Evolutionary conservation across 92 coral and sea anemone species (phyloP), one percentile per base, ranked within the genome.

Genomic region (Palythoa grandis): DNA sequence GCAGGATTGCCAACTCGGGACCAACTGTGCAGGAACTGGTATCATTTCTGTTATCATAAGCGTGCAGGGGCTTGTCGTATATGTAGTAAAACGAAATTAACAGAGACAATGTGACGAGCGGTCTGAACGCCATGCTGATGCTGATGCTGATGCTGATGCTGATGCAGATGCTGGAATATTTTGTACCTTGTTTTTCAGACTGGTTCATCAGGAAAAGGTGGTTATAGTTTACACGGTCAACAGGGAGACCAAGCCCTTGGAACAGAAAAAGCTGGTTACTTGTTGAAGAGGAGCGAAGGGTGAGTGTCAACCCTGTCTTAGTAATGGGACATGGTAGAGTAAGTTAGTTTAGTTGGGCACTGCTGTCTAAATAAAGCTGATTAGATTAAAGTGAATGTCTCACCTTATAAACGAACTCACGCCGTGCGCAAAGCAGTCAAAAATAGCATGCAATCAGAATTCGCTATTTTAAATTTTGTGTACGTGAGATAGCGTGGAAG

Each of bases 221-320:
- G 94, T 17, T 96, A 96, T 78, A 96, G 98, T 8, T 88, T 96
- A 74, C 99, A 96, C 76, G 99, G 99, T 38, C 98, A 95, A 19
- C 99, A 94, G 87, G 99, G 99, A 16, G 98, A 96, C 60, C 90
- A 92, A n/a, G 47, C 90, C 15, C 94, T 92, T 70, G 99, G 99
- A 2, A 94, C 95, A 43, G 89, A 93, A 60, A 94, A 87, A 79
- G 88, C 92, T 70, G 99, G 99, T n/a, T 86, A 89, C 77, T 72
- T 96, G 38, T 76, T 83, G 72, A 96, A 96, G 61, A 87, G 99
- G 75, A 96, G 99, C 39, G 99, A 96, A 91, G 99, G 99, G 99
- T 96, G 74, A 48, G 95, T 63, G 48, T n/a, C 23, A n/a, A 1
- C 14, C 25, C 17, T 4, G 15, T 24, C 1, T 16, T 12, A 53